Evolutionary conservation across 2,888 invertebrate genomes (phyloP), one percentile per base, ranked within the genome.

Genomic region (Petrophora chlorosata): DNA sequence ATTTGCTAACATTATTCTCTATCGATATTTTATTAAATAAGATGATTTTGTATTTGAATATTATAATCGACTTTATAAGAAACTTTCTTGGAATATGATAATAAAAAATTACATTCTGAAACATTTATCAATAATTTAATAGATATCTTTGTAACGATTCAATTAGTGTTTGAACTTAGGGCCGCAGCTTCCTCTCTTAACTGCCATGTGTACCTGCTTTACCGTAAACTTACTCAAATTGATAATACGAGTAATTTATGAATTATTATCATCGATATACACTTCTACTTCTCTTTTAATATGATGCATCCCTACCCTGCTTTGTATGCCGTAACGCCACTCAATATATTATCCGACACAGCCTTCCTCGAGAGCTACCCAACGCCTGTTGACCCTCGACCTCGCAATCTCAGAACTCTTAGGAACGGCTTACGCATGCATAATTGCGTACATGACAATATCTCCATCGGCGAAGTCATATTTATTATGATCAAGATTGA

Each of bases 301-400:
- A 60, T 59, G 10, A 5, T 13, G 17, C 43, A 50, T 22, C 67
- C 54, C 60, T 53, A 65, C 51, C 56, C 70, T 73, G 69, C 67
- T 74, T 72, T 71, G 68, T 70, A 71, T 76, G 73, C 73, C 59
- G 65, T 66, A 69, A 67, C 65, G 67, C 68, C 65, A 67, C 69
- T 73, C 70, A 73, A 76, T 78, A 76, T 74, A 74, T 76, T 76
- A 76, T 74, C 71, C 72, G 71, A 52, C 65, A 56, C 66, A 70
- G 73, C 62, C 64, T 58, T 64, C 66, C 70, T 67, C 60, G 63
- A 78, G 76, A 70, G 70, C 70, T 75, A 76, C 76, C 79, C 70
- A 65, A 70, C 72, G 78, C 76, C 73, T 74, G 73, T 79, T 84
- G 84, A 83, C 83, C 83, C 67, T 65, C 69, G 78, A 82, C 79